phyloP scores from a whole-genome alignment of 2,888 invertebrate genomes.

The Ferrisia virgata region DNA sequence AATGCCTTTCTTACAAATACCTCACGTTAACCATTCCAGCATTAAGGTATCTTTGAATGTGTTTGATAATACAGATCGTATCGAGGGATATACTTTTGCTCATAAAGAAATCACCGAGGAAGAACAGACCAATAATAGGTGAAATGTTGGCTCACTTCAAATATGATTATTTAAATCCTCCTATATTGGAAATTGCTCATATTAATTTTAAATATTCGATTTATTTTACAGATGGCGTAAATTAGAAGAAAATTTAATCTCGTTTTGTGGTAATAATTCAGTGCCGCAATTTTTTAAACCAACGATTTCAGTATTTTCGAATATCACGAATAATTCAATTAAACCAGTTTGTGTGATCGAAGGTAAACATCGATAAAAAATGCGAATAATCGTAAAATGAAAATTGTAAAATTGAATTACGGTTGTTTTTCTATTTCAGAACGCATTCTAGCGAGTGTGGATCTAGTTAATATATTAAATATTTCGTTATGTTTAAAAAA shows the following conservation, averaged over 20 bases:
- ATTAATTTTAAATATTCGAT: background rate
- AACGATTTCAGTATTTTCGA: conserved; percentile 69
- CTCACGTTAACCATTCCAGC: conserved; percentile 65
- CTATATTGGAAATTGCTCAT: background rate
- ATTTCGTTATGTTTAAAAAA: conserved; percentile 68
- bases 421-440: conserved; percentile 25
- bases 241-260: conserved; percentile 73
- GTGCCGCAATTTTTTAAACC: conserved; percentile 76
- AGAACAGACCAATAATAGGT: conserved; percentile 44
- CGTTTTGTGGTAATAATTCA: conserved; percentile 63
- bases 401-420: background rate
- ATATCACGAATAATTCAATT: conserved; percentile 62
- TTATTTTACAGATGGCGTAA: conserved; percentile 62
- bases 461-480: conserved; percentile 72
- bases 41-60: conserved; percentile 70
- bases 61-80: conserved; percentile 58
- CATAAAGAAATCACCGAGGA: conserved; percentile 49
- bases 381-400: background rate
- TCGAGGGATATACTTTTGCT: conserved; percentile 56
- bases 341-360: conserved; percentile 72
- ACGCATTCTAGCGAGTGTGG: conserved; percentile 49
- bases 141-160: background rate
- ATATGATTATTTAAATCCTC: too few species aligned
- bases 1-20: conserved; percentile 67
- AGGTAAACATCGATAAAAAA: conserved; percentile 54